Evolutionary conservation across 2,113 vertebrate species (phyloP).

Genomic region (Sceloporus undulatus): DNA sequence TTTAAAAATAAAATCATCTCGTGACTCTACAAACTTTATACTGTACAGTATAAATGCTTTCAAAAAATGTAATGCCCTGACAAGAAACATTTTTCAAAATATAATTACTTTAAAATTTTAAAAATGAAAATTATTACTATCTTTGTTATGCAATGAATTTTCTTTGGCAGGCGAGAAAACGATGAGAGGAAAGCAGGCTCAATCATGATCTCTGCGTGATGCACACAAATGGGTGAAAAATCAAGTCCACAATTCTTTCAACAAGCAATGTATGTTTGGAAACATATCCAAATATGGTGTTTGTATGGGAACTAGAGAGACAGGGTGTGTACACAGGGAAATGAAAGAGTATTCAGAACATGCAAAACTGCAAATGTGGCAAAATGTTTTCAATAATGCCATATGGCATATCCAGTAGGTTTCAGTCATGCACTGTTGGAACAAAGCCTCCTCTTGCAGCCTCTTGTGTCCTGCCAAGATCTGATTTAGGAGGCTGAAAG

Average conservation of each 20-base stretch:
- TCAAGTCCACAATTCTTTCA: conserved; percentile 26
- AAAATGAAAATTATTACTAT: conserved; percentile 26
- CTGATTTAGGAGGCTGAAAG: neutral
- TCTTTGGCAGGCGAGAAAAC: conserved; percentile 30
- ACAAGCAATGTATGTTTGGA: conserved; percentile 4
- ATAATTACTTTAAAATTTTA: conserved; percentile 37
- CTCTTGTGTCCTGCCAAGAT: neutral
- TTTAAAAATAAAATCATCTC: neutral
- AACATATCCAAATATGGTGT: neutral
- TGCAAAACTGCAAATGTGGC: neutral
- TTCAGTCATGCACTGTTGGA: neutral
- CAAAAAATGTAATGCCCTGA: neutral
- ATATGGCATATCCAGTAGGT: no score
- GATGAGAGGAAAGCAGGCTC: conserved; percentile 30
- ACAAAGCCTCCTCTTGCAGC: neutral
- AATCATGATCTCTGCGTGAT: conserved; percentile 22
- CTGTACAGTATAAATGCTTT: neutral
- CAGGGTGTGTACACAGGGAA: conserved; percentile 12
- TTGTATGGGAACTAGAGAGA: neutral
- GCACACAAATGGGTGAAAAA: neutral
- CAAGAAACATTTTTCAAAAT: neutral
- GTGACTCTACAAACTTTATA: neutral
- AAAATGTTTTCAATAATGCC: neutral
- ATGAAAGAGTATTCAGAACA: neutral
- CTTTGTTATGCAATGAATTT: conserved; percentile 36